Evolutionary conservation across 2,888 invertebrate genomes (phyloP).

Genomic region (Rhamnusium bicolor): DNA sequence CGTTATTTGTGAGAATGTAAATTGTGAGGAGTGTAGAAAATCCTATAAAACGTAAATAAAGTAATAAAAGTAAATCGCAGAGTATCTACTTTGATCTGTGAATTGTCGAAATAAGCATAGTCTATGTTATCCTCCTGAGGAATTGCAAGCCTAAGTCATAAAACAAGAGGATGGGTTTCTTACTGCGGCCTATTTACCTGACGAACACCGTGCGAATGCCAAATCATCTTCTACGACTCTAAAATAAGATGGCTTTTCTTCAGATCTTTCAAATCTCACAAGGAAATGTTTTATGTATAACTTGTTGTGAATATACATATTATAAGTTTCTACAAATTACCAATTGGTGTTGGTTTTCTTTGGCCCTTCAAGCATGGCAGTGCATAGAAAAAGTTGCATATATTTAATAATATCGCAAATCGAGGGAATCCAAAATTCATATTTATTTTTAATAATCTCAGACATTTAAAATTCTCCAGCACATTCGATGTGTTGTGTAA

Average conservation of each 20-base stretch:
- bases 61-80: slow-evolving; percentile 62
- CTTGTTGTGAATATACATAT: slow-evolving; percentile 8
- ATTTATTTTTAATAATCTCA: not conserved
- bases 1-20: slow-evolving; percentile 28
- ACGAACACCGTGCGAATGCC: slow-evolving; percentile 57
- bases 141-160: slow-evolving; percentile 60
- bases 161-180: slow-evolving; percentile 59
- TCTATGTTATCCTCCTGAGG: slow-evolving; percentile 58
- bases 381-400: not conserved
- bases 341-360: not conserved
- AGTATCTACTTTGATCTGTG: slow-evolving; percentile 58
- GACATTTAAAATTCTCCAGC: not conserved
- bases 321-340: slow-evolving; percentile 3
- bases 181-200: slow-evolving; percentile 62
- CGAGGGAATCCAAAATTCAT: not conserved
- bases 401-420: not conserved
- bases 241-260: slow-evolving; percentile 36
- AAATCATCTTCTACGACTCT: slow-evolving; percentile 50
- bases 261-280: slow-evolving; percentile 23
- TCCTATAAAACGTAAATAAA: slow-evolving; percentile 60
- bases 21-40: slow-evolving; percentile 33
- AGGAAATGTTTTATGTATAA: slow-evolving; percentile 19
- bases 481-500: too few species aligned
- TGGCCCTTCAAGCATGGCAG: not conserved
- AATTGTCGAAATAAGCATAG: slow-evolving; percentile 61